Base-by-base conservation (phyloP, 2,888 invertebrate species). In the Drosophila ochracea region DNA sequence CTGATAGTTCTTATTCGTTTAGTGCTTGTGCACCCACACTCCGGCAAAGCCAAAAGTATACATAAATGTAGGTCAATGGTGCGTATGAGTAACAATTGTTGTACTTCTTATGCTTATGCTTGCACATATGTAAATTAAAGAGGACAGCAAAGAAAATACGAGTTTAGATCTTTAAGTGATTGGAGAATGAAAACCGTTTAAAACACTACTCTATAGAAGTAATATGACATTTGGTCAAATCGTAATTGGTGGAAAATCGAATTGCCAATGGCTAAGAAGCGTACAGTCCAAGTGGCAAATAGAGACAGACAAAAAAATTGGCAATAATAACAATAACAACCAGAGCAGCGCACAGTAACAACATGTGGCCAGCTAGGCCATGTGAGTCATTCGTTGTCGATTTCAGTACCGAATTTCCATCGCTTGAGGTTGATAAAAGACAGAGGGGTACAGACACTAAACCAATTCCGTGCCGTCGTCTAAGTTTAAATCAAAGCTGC, bases 31-130 rank as follows among this genome's bases (percentile, higher is more conserved):
- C 25, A 47, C 25, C 47, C 47, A 47, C 47, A 25, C 47, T 47
- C 47, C 16, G 25, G 7, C 16, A 25, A 25, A 25, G 3, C 39
- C 28, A 21, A 58, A 55, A 52, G 43, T 21, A 55, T 52, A 21
- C 59, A 66, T 63, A 58, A 60, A 76, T 78, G 68, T 75, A 52
- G 86, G 82, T 78, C 84, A 82, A 69, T 72, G 78, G 79, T 87
- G 83, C 87, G 83, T 86, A 79, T 87, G 76, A 76, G 79, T 79
- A 75, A 82, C 62, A 53, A 61, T n/a, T 41, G 9, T 54, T 30
- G 33, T 49, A 11, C 6, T 30, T 30, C 52, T n/a, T 47, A 25
- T 4, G 25, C 16, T 9, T 16, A 4, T 25, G 4, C 9, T 47
- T 25, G 16, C 16, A 47, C 25, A 47, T 25, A 16, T 25, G 16